Conservation (phyloP, 2,888 invertebrate genomes). For the Crioceris asparagi region DNA sequence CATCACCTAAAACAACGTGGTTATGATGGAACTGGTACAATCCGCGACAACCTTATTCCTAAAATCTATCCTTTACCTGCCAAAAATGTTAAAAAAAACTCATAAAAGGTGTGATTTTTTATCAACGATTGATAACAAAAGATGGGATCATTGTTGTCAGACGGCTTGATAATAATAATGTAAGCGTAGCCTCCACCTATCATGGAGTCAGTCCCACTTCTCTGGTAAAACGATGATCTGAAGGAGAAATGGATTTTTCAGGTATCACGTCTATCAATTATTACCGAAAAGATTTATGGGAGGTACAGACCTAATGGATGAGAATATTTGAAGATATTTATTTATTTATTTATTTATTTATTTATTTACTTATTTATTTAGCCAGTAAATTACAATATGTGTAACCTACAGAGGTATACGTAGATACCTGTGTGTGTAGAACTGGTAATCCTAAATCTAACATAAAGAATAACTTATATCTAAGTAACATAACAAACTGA, state of each 20-base stretch:
- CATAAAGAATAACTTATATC: too few species aligned
- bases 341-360: too few species aligned
- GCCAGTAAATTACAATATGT: too few species aligned
- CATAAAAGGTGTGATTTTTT: conserved; percentile 5
- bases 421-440: too few species aligned
- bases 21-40: conserved; percentile 21
- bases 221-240: conserved; percentile 7
- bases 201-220: conserved; percentile 4
- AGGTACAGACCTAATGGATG: conserved; percentile 14
- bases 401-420: too few species aligned
- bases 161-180: conserved; percentile 20
- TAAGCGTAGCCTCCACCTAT: conserved; percentile 13
- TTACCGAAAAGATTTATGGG: conserved; percentile 4
- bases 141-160: conserved; percentile 16
- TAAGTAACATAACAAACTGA: too few species aligned
- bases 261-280: not conserved
- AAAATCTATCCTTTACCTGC: conserved; percentile 9
- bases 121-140: conserved; percentile 9
- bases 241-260: not conserved
- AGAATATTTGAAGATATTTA: conserved; percentile 10
- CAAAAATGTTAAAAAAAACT: conserved; percentile 6
- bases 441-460: too few species aligned
- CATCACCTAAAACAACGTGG: conserved; percentile 14
- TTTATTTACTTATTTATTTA: too few species aligned
- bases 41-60: conserved; percentile 16